These are phyloP conservation scores for Theretra japonica DNA, from an alignment of 2,888 invertebrate genomes.

Conservation along the genomic window DNA sequence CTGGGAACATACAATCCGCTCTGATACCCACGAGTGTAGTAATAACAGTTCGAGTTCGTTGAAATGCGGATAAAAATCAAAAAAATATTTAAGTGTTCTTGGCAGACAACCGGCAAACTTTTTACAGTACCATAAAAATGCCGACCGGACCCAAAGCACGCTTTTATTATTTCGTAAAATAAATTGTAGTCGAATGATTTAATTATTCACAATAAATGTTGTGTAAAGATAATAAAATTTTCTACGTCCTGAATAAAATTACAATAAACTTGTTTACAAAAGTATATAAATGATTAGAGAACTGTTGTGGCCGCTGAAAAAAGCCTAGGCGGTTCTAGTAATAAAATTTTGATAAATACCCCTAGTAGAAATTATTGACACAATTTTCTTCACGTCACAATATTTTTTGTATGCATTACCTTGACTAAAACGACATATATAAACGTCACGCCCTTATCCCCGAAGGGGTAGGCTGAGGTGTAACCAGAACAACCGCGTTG, in stretches of 20 bases:
- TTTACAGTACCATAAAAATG: conserved; percentile 29
- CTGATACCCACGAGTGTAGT: not conserved
- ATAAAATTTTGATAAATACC: not conserved
- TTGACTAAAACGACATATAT: too few species aligned
- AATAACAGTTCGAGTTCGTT: not conserved
- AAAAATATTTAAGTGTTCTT: conserved; percentile 19
- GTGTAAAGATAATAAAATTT: conserved; percentile 19
- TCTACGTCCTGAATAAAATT: conserved; percentile 14
- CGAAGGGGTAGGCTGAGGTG: too few species aligned
- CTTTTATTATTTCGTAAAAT: conserved; percentile 28
- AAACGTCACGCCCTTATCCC: too few species aligned
- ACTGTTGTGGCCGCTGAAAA: not conserved
- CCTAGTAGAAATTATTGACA: not conserved
- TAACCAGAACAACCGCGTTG: too few species aligned
- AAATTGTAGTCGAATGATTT: conserved; percentile 25
- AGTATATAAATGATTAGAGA: not conserved
- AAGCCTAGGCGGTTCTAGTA: too few species aligned
- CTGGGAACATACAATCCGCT: conserved; percentile 9
- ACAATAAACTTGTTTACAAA: conserved; percentile 4
- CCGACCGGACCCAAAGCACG: conserved; percentile 11
- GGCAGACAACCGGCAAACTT: conserved; percentile 26
- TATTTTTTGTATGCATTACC: not conserved
- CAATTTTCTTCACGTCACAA: not conserved
- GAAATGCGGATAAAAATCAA: conserved; percentile 6
- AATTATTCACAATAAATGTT: conserved; percentile 24